Percentiles rank a stretch among this genome's conserved stretches.
phyloP scores from a whole-genome alignment of 2,797 vertebrate genomes.

The Ibycter americanus region DNA sequence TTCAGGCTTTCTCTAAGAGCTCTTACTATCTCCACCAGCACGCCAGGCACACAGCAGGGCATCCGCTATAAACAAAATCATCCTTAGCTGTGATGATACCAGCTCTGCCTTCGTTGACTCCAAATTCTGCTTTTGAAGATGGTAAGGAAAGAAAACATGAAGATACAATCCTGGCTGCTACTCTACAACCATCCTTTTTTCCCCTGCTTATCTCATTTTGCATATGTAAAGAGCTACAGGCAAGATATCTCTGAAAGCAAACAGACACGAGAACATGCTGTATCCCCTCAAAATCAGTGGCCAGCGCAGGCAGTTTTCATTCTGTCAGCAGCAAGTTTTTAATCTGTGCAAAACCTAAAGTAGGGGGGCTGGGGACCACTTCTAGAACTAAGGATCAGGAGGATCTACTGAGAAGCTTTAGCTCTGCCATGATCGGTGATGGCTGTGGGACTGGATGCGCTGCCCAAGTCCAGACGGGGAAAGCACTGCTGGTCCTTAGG shows the following conservation, averaged over 20 bases:
- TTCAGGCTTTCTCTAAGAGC: not conserved
- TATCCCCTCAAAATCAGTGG: not conserved
- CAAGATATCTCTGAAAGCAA: not conserved
- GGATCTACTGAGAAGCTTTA: not conserved
- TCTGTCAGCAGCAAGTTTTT: not conserved
- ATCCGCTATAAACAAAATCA: not conserved
- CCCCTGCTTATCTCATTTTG: not conserved
- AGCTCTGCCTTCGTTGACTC: not conserved
- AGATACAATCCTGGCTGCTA: not conserved
- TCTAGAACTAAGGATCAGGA: not conserved
- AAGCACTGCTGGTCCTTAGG: not conserved
- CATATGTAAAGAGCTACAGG: not conserved
- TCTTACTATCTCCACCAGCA: not conserved
- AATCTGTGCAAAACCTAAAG: not conserved
- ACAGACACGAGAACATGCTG: not conserved
- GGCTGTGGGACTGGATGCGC: not conserved
- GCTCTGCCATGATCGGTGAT: fast-evolving
- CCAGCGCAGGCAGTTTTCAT: not conserved
- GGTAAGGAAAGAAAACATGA: not conserved
- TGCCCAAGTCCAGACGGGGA: not conserved
- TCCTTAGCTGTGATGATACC: not conserved
- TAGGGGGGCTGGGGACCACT: not conserved
- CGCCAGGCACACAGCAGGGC: not conserved
- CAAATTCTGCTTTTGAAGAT: conserved; percentile 44
- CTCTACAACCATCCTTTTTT: not conserved